phyloP scores from a whole-genome alignment of 2,888 invertebrate genomes.

The Sclerodermus sp. region DNA sequence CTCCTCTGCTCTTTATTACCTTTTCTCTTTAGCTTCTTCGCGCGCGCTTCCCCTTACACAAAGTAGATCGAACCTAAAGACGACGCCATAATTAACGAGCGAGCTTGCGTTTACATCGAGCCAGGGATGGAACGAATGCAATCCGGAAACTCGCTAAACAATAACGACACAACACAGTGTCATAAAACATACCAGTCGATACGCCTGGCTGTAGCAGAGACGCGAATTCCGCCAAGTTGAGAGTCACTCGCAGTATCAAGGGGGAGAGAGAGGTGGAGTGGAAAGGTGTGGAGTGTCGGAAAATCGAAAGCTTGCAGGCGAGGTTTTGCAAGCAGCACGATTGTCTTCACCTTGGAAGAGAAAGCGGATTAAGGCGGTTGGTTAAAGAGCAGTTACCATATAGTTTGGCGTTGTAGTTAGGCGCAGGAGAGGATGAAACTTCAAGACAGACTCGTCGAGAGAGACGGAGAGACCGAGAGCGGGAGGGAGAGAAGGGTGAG shows the following conservation, averaged over 20 bases:
- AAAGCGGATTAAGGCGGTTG: constrained; percentile 48
- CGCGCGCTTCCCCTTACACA: background rate
- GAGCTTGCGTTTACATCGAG: no score
- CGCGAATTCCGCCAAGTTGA: no score
- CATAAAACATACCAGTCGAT: no score
- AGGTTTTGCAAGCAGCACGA: constrained; percentile 24
- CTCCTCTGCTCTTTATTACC: background rate
- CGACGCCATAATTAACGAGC: no score
- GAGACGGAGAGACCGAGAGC: background rate
- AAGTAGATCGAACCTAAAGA: no score
- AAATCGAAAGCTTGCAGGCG: constrained; percentile 22
- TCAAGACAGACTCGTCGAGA: background rate
- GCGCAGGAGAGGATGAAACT: constrained; percentile 18
- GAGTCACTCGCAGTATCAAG: no score
- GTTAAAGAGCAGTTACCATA: constrained; percentile 47
- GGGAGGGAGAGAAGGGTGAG: background rate
- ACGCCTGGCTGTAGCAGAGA: no score
- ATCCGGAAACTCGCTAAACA: no score
- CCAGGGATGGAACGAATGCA: no score
- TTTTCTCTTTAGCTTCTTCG: background rate
- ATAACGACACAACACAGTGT: no score
- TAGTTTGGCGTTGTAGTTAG: constrained; percentile 29
- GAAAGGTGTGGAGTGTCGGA: constrained; percentile 13
- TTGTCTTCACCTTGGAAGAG: constrained; percentile 35
- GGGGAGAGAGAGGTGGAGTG: background rate